Conservation (phyloP, 2,113 vertebrate species). For the Pelmatolapia mariae region DNA sequence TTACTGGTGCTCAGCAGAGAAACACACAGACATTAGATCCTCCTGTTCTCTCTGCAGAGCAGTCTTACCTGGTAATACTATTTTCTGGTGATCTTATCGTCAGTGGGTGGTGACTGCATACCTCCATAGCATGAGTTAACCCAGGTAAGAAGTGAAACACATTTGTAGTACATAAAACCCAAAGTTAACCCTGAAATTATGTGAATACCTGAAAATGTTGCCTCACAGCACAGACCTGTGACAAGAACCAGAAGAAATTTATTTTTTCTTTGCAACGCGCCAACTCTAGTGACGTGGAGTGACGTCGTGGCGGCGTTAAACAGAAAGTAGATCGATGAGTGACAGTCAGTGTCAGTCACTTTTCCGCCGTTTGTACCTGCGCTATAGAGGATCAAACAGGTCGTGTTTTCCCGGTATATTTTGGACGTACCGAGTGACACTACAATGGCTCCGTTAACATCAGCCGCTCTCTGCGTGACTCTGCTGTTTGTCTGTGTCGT, state of each 20-base stretch:
- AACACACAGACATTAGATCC: accelerated
- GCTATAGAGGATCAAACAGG: not conserved
- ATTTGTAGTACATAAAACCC: accelerated
- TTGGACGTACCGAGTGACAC: accelerated
- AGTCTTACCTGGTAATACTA: not conserved
- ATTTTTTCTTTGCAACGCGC: accelerated
- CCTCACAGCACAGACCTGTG: not conserved
- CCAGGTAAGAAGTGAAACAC: accelerated
- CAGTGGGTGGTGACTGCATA: accelerated
- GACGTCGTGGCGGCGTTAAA: not conserved
- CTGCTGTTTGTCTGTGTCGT: accelerated
- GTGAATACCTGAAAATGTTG: accelerated
- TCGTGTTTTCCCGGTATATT: accelerated
- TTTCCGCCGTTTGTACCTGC: accelerated
- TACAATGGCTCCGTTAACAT: accelerated
- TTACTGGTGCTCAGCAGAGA: accelerated
- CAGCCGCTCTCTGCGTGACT: accelerated
- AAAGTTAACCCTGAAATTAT: not conserved
- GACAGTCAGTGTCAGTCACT: accelerated
- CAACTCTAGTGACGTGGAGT: accelerated
- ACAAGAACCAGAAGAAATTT: accelerated
- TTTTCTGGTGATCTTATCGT: accelerated
- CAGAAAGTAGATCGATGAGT: not conserved
- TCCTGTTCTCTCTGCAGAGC: not conserved
- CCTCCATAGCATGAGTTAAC: not conserved